phyloP scores from a whole-genome alignment of 1,140 invertebrate species.

The Andrena cerasifolii region DNA sequence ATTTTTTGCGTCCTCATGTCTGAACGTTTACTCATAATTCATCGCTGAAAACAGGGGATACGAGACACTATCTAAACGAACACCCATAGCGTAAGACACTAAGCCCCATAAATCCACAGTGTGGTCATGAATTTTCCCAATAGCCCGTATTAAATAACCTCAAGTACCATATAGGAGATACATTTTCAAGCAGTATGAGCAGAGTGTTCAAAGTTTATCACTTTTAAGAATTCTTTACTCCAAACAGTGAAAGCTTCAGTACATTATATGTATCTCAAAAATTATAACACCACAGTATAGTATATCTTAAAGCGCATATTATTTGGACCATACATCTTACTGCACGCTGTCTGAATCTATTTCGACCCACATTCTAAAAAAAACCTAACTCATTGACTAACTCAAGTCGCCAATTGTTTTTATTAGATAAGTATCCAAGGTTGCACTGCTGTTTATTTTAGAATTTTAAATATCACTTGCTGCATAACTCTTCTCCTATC shows the following conservation, averaged over 20 bases:
- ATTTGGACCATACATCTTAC: too few relatives aligned
- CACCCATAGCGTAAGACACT: not conserved
- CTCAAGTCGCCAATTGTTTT: too few relatives aligned
- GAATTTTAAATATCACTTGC: too few relatives aligned
- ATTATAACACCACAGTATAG: too few relatives aligned
- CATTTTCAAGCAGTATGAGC: not conserved
- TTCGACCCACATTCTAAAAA: too few relatives aligned
- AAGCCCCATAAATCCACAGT: slow-evolving; percentile 7
- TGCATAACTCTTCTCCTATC: too few relatives aligned
- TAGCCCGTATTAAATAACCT: slow-evolving; percentile 10
- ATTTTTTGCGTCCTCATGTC: not conserved
- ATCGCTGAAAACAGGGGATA: not conserved
- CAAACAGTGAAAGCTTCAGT: not conserved
- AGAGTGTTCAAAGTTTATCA: not conserved
- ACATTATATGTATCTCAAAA: too few relatives aligned
- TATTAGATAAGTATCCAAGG: not conserved
- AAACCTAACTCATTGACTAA: too few relatives aligned
- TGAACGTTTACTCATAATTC: too few relatives aligned
- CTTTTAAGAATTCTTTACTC: not conserved
- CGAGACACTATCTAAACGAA: slow-evolving; percentile 11
- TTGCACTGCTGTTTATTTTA: not conserved
- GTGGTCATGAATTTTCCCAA: not conserved
- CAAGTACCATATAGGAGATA: not conserved
- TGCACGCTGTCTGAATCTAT: too few relatives aligned
- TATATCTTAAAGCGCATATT: too few relatives aligned